Conservation (phyloP, 2,888 invertebrate species). For the Petrolisthes cinctipes region DNA sequence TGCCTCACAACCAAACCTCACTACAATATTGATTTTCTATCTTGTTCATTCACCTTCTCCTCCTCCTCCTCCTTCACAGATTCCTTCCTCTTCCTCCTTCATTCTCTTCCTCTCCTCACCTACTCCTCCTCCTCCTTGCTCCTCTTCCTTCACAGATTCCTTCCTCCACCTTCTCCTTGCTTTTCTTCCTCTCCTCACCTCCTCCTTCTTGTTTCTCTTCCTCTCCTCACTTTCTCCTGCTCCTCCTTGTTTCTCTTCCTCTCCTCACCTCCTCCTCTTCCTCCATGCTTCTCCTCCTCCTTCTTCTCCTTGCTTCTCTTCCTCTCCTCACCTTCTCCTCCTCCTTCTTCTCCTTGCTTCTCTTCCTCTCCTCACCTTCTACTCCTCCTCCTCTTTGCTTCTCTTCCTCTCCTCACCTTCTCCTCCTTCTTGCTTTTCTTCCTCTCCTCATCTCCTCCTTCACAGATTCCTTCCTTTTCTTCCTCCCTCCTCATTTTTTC, state of each 20-base stretch:
- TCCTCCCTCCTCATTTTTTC: neutral
- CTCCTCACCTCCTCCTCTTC: neutral
- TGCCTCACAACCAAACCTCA: constrained; percentile 16
- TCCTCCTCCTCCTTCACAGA: constrained; percentile 8
- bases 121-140: neutral
- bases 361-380: no score
- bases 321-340: neutral
- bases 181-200: neutral
- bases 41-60: constrained; percentile 2
- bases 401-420: no score
- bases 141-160: neutral
- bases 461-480: neutral
- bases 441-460: neutral
- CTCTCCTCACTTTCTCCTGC: neutral
- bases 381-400: neutral
- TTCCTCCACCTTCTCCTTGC: neutral
- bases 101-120: neutral
- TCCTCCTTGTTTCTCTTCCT: neutral
- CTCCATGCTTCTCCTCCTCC: neutral
- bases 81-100: neutral
- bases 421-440: neutral
- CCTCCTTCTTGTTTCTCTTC: neutral
- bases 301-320: neutral
- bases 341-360: neutral
- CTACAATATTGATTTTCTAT: constrained; percentile 19